Evolutionary conservation across 2,797 vertebrate genomes (phyloP).

Genomic region (Anomalospiza imberbis): DNA sequence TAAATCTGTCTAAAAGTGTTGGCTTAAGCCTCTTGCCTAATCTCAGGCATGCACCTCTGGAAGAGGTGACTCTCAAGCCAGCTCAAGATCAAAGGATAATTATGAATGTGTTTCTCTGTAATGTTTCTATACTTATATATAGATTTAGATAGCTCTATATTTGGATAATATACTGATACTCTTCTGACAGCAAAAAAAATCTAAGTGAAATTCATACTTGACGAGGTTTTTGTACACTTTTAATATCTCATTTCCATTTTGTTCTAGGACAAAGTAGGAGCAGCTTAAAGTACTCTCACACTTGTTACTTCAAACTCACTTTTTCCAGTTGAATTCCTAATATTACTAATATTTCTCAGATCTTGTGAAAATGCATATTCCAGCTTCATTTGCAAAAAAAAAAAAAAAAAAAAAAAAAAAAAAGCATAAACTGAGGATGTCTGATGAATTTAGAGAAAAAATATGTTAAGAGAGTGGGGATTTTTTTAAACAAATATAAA

Average conservation of each 20-base stretch:
- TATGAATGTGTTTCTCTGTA: not conserved
- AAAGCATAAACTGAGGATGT: not conserved
- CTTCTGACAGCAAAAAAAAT: not conserved
- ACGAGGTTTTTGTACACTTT: not conserved
- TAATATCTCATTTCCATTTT: not conserved
- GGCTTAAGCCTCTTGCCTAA: not conserved
- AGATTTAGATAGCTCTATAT: not conserved
- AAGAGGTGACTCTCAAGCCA: not conserved
- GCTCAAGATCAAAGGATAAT: not conserved
- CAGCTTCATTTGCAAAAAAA: not conserved
- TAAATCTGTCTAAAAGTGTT: not conserved
- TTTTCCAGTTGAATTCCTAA: not conserved
- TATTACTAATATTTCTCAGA: not conserved
- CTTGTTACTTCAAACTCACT: not conserved
- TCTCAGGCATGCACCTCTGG: not conserved
- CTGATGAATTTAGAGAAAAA: not conserved
- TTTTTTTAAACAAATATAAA: not conserved
- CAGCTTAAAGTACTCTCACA: not conserved
- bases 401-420: not conserved
- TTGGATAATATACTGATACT: not conserved
- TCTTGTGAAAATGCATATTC: not conserved
- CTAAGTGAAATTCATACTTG: not conserved
- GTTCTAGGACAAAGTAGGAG: not conserved
- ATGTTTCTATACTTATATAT: not conserved
- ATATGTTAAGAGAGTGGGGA: rapidly evolving